Percentiles rank a stretch among this genome's conserved stretches.
Evolutionary conservation across 2,113 vertebrate species (phyloP).

Genomic region (Thalassoma bifasciatum): DNA sequence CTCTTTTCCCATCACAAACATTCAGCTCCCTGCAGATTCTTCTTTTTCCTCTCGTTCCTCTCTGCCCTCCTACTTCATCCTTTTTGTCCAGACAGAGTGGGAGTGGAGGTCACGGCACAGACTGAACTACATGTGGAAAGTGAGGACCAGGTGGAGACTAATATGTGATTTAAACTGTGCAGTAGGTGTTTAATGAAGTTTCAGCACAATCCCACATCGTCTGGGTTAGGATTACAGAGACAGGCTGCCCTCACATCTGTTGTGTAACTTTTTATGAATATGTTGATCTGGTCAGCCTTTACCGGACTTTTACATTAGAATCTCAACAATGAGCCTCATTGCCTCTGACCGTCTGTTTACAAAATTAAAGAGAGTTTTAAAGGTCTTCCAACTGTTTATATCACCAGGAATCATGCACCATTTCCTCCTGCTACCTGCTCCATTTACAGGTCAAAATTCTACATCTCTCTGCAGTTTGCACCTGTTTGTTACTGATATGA

Average conservation of each 20-base stretch:
- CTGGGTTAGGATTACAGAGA: not conserved
- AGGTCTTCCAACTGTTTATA: too few relatives aligned
- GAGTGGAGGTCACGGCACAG: conserved; percentile 32
- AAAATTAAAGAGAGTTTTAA: too few relatives aligned
- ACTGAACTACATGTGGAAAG: not conserved
- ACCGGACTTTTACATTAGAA: not conserved
- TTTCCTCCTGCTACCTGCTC: too few relatives aligned
- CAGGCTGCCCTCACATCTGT: not conserved
- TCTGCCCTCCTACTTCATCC: conserved; percentile 40
- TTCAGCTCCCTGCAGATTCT: not conserved
- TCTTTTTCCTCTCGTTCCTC: not conserved
- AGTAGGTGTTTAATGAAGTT: not conserved
- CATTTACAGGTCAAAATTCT: too few relatives aligned
- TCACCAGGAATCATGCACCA: too few relatives aligned
- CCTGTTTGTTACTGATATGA: too few relatives aligned
- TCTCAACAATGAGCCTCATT: too few relatives aligned
- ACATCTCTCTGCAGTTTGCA: too few relatives aligned
- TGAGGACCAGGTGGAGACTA: not conserved
- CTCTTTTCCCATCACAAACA: not conserved
- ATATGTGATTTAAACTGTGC: not conserved
- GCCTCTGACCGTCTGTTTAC: too few relatives aligned
- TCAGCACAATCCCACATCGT: not conserved
- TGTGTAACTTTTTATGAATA: conserved; percentile 2
- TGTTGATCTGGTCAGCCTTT: not conserved
- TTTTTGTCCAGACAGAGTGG: conserved; percentile 58